A percentile compares a stretch with the other conserved stretches of the same genome.
These are phyloP conservation scores for Spilarctia lutea DNA, from an alignment of 2,888 invertebrate species.

Conservation along the genomic window DNA sequence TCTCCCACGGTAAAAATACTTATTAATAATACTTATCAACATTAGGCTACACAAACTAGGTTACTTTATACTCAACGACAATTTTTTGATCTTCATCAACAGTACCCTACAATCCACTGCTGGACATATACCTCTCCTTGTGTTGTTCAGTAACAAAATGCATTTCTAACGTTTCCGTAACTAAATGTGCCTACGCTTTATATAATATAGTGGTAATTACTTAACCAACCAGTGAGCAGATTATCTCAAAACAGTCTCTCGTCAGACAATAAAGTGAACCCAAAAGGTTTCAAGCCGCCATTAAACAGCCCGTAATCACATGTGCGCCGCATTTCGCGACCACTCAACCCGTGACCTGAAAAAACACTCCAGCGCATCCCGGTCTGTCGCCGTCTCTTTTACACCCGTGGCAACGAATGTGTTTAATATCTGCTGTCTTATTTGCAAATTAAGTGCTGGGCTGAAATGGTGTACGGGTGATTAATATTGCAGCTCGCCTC, in stretches of 20 bases:
- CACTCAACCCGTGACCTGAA: slow-evolving; percentile 66
- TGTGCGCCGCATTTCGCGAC: slow-evolving; percentile 56
- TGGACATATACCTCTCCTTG: too few relatives aligned
- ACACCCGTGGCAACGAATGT: background rate
- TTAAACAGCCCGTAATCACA: slow-evolving; percentile 32
- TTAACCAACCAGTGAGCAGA: slow-evolving; percentile 13
- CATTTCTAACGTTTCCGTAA: background rate
- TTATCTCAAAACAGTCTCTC: slow-evolving; percentile 14
- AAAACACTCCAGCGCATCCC: slow-evolving; percentile 58
- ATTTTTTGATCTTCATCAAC: too few relatives aligned
- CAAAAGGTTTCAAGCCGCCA: slow-evolving; percentile 17
- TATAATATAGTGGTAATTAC: background rate
- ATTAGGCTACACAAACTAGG: too few relatives aligned
- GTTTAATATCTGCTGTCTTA: slow-evolving; percentile 12
- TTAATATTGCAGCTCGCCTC: slow-evolving; percentile 17
- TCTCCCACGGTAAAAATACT: too few relatives aligned
- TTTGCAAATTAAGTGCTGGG: slow-evolving; percentile 15
- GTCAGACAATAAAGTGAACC: slow-evolving; percentile 12
- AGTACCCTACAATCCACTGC: too few relatives aligned
- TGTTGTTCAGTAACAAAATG: too few relatives aligned
- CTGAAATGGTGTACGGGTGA: slow-evolving; percentile 19
- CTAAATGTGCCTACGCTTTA: background rate
- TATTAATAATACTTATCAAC: too few relatives aligned
- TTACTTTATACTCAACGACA: too few relatives aligned
- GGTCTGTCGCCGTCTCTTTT: slow-evolving; percentile 24